Percentiles rank a stretch among this genome's conserved stretches.
These are phyloP conservation scores for Manis javanica DNA, from an alignment of 2,797 vertebrate genomes.

Conservation along the genomic window DNA sequence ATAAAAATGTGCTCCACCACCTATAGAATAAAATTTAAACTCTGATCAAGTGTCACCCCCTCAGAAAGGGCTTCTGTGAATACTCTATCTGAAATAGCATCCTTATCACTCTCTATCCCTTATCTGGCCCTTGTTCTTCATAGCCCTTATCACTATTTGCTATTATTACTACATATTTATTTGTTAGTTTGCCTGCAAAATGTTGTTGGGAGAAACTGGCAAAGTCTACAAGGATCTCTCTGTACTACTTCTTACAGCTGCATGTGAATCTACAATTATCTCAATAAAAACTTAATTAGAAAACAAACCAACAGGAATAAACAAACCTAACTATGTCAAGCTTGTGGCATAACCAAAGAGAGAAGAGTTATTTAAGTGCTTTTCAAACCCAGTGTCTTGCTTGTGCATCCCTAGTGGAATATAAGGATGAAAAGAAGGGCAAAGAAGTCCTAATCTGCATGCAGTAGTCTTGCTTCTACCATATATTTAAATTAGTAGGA, in stretches of 20 bases:
- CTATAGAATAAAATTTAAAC: neutral
- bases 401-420: neutral
- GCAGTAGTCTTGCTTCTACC: constrained; percentile 2
- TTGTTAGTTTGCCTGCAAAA: neutral
- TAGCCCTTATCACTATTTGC: neutral
- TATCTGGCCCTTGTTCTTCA: neutral
- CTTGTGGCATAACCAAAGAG: neutral
- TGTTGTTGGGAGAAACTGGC: neutral
- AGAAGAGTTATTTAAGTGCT: constrained; percentile 42
- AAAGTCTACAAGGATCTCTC: constrained; percentile 45
- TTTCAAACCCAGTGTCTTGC: constrained; percentile 30
- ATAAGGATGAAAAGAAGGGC: constrained; percentile 12
- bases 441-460: constrained; percentile 25
- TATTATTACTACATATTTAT: constrained; percentile 11
- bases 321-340: constrained; percentile 20
- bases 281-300: constrained; percentile 31
- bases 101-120: neutral
- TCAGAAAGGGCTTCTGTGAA: constrained; percentile 35
- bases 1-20: constrained; percentile 2
- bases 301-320: constrained; percentile 3
- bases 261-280: neutral
- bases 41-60: neutral
- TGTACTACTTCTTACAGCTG: constrained; percentile 15
- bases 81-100: neutral
- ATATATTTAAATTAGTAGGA: constrained; percentile 7